A percentile compares a stretch with the other conserved stretches of the same genome.
Evolutionary conservation across 2,113 vertebrate species (phyloP).

Genomic region (Dryoscopus gambensis): DNA sequence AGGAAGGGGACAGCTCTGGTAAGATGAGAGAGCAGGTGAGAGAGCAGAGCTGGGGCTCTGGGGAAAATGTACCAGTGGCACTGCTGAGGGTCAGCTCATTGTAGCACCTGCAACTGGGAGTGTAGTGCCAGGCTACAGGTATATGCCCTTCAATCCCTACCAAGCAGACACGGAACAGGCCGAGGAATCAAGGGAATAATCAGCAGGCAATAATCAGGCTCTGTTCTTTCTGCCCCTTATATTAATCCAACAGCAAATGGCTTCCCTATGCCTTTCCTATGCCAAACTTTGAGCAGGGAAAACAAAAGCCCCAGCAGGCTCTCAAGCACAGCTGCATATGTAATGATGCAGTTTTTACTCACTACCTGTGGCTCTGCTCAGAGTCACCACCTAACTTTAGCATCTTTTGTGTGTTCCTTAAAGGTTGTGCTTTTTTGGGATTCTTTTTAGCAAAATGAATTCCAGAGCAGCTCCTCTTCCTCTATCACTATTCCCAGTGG

Average conservation of each 20-base stretch:
- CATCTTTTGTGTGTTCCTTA: neutral
- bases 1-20: neutral
- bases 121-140: rapidly evolving
- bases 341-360: neutral
- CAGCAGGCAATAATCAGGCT: neutral
- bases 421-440: neutral
- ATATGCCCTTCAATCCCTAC: neutral
- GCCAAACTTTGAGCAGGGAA: neutral
- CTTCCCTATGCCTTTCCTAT: neutral
- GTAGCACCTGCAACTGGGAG: neutral
- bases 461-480: neutral
- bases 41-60: neutral
- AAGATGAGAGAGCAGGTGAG: neutral
- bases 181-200: neutral
- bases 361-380: neutral
- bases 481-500: neutral
- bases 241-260: neutral
- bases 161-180: neutral
- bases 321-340: neutral
- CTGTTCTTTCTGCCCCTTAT: neutral
- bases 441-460: neutral
- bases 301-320: neutral
- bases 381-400: neutral
- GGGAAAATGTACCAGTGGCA: neutral
- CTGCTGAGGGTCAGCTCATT: neutral